A percentile compares a stretch with the other conserved stretches of the same genome.
Evolutionary conservation across 2,888 invertebrate genomes (phyloP).

Genomic region (Metallyticus violacea): DNA sequence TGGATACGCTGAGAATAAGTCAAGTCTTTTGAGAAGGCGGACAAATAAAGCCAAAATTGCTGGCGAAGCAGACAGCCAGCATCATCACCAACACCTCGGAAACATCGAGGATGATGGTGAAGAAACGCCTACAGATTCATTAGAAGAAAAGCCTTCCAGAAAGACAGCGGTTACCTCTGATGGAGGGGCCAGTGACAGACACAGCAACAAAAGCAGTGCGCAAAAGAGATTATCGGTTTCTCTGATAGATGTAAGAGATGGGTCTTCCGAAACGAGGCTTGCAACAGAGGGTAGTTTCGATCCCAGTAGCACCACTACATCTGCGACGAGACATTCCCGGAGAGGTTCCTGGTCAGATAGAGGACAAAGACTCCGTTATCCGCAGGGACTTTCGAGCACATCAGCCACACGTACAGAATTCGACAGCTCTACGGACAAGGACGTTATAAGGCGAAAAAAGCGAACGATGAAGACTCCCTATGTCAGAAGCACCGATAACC

Average conservation of each 20-base stretch:
- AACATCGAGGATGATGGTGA: conserved; percentile 4
- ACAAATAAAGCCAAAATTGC: conserved; percentile 20
- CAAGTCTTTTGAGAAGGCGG: conserved; percentile 29
- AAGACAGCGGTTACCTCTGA: neutral
- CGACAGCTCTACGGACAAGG: neutral
- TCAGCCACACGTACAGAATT: neutral
- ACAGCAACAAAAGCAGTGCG: neutral
- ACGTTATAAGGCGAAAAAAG: neutral
- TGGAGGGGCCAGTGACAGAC: neutral
- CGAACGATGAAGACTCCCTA: neutral
- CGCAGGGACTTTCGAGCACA: neutral
- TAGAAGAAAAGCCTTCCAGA: conserved; percentile 11
- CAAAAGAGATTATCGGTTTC: neutral
- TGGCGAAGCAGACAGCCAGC: neutral
- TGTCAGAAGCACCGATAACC: neutral
- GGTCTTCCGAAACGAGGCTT: neutral
- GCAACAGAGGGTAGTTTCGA: neutral
- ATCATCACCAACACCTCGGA: neutral
- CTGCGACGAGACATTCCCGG: neutral
- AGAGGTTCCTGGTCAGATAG: neutral
- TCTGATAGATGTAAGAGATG: neutral
- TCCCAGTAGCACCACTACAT: neutral
- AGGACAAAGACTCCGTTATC: neutral
- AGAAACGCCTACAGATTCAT: conserved; percentile 14
- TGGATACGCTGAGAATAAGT: conserved; percentile 32